Evolutionary conservation across 2,888 invertebrate genomes (phyloP), one percentile per base, ranked within the genome.

Genomic region (Acleris holmiana): DNA sequence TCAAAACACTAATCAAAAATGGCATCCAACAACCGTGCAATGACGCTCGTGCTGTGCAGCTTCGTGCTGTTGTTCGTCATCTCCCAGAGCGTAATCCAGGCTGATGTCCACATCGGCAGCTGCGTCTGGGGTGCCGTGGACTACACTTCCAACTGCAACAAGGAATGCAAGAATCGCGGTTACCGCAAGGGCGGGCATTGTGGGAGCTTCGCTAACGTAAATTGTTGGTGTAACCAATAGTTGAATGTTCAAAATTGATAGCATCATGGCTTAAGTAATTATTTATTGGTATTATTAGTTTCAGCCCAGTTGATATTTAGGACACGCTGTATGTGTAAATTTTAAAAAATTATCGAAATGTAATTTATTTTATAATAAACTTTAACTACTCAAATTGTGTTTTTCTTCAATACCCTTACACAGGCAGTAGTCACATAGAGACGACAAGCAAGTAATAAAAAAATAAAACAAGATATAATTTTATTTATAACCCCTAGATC

Each of bases 121-220:
- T 77, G 77, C 50, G 78, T 78, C 0, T 77, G 76, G 76, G 78
- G 78, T 0, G 78, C 69, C 5, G 76, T 76, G 0, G 21, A 77
- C 71, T 78, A 78, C 63, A 75, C 73, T 0, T 77, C 78, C 0
- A 54, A 78, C 56, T 78, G 78, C 61, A 75, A 76, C 44, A 17
- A 25, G 0, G 78, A 78, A 56, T 78, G 78, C 69, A 73, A 78
- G 55, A 54, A 77, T 2, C 72, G 76, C 1, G 63, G 63, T 0
- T 57, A 57, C 35, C 35, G 2, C 46, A 46, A 55, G 10, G 77
- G 76, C 2, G 76, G 76, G 0, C 76, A 76, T 25, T 76, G 76
- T 29, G 76, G 72, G 7, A 73, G 73, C 62, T 72, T 73, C 41
- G 68, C 70, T 0, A 73, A 73, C 41, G 71, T 60, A 6, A 60